These are phyloP conservation scores for Danio jaintianensis DNA, from an alignment of 2,797 vertebrate genomes.

Conservation along the genomic window DNA sequence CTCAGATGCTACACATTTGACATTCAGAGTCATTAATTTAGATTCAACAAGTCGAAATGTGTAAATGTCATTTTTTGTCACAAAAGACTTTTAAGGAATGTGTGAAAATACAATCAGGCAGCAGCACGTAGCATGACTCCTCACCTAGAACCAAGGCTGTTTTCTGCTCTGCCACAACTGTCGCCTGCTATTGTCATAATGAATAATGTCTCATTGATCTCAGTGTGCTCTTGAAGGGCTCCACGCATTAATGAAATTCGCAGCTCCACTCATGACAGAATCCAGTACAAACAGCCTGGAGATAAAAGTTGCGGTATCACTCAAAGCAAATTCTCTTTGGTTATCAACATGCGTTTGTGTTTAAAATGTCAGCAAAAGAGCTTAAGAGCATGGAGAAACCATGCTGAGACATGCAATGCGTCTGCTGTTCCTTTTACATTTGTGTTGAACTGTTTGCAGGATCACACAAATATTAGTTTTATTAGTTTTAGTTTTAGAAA, in stretches of 20 bases:
- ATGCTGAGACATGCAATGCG: not conserved
- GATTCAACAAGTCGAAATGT: constrained; percentile 23
- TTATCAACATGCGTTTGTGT: constrained; percentile 19
- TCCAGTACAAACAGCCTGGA: constrained; percentile 52
- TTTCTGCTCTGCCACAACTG: constrained; percentile 53
- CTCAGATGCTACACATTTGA: not conserved
- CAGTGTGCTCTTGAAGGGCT: constrained; percentile 50
- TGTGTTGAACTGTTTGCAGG: not conserved
- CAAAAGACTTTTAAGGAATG: constrained; percentile 51
- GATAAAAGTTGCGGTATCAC: constrained; percentile 48
- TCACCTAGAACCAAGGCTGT: constrained; percentile 44
- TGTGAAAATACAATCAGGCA: constrained; percentile 28
- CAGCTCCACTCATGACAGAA: constrained; percentile 54
- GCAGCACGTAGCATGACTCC: constrained; percentile 4
- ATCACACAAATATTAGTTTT: not conserved
- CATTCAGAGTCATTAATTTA: constrained; percentile 18
- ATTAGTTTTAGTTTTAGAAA: too few relatives aligned
- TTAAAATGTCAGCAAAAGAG: constrained; percentile 33
- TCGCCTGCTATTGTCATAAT: constrained; percentile 56
- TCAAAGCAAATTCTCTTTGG: constrained; percentile 54
- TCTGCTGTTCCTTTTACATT: not conserved
- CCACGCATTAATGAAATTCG: constrained; percentile 56
- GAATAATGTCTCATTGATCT: constrained; percentile 64
- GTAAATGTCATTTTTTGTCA: constrained; percentile 54
- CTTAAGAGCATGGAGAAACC: not conserved